Conservation (phyloP, 2,797 vertebrate genomes). For the Gymnopithys bicolor region DNA sequence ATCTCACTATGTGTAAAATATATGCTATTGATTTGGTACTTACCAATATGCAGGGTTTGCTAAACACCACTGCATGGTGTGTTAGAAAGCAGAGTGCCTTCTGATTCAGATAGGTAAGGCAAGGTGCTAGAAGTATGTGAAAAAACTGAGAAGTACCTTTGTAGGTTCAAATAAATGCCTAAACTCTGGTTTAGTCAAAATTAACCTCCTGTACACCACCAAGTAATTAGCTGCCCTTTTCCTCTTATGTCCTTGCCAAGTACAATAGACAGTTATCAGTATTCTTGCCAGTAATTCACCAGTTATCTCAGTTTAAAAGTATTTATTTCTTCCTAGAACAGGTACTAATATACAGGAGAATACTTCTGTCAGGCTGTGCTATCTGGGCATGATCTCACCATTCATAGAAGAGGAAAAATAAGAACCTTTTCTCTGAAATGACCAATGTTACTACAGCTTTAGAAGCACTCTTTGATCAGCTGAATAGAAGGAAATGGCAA, state of each 20-base stretch:
- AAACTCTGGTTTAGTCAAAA: background rate
- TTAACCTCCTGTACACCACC: background rate
- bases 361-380: background rate
- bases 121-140: background rate
- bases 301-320: slow-evolving; percentile 16
- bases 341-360: slow-evolving; percentile 3
- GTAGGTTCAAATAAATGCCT: background rate
- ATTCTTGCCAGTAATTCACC: slow-evolving; percentile 1
- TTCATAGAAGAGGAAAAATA: background rate
- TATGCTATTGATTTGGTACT: background rate
- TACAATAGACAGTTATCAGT: background rate
- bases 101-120: background rate
- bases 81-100: background rate
- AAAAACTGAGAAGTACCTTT: background rate
- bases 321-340: slow-evolving; percentile 22
- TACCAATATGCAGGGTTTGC: background rate
- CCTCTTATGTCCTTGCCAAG: background rate
- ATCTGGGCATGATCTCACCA: background rate
- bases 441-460: background rate
- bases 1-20: background rate
- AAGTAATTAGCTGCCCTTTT: background rate
- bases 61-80: background rate
- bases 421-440: background rate
- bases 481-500: slow-evolving; percentile 15
- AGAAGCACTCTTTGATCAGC: background rate